A percentile compares a stretch with the other conserved stretches of the same genome.
These are phyloP conservation scores for Neocrepidodera transversa DNA, from an alignment of 2,888 invertebrate species.

Conservation along the genomic window DNA sequence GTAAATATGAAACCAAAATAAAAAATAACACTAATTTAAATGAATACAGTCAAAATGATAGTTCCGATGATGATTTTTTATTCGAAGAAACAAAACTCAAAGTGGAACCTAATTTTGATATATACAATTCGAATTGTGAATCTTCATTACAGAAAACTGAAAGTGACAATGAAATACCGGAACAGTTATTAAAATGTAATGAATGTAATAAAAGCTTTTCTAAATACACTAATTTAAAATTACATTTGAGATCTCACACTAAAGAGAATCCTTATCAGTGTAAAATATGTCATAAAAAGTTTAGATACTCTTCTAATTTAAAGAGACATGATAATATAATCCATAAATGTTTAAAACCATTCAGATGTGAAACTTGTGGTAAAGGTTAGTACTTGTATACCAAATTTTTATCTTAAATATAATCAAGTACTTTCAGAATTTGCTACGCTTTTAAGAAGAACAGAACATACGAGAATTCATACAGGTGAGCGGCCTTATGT, in stretches of 20 bases:
- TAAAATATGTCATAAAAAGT: constrained; percentile 36
- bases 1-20: constrained; percentile 10
- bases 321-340: constrained; percentile 37
- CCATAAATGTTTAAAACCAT: constrained; percentile 45
- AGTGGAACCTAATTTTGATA: no score
- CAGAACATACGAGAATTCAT: constrained; percentile 34
- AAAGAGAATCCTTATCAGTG: constrained; percentile 36
- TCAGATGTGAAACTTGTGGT: constrained; percentile 45
- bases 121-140: neutral
- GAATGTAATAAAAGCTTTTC: constrained; percentile 31
- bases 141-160: neutral
- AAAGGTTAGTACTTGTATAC: constrained; percentile 38
- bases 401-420: neutral
- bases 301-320: constrained; percentile 33
- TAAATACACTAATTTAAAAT: constrained; percentile 26
- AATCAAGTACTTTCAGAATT: constrained; percentile 29
- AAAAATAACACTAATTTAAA: neutral
- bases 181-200: constrained; percentile 25
- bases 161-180: neutral
- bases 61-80: neutral
- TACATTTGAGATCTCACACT: constrained; percentile 33
- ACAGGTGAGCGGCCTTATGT: constrained; percentile 37
- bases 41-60: constrained; percentile 3
- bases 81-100: neutral
- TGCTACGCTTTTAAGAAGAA: constrained; percentile 33